Percentiles rank a stretch among this genome's conserved stretches.
Evolutionary conservation across 2,888 invertebrate genomes (phyloP).

Genomic region (Andrena dorsata): DNA sequence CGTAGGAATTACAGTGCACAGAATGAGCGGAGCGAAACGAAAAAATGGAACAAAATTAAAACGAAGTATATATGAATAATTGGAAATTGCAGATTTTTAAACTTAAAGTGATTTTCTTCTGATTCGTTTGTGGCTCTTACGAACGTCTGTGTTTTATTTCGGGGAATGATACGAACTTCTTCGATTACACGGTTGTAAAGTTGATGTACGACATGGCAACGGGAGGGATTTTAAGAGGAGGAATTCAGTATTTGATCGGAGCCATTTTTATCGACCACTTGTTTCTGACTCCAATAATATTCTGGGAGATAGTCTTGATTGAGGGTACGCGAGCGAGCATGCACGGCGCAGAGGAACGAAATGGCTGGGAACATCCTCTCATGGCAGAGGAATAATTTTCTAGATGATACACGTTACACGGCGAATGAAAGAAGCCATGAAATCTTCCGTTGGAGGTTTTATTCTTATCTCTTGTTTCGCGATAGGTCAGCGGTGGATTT

Average conservation of each 20-base stretch:
- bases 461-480: constrained; percentile 8
- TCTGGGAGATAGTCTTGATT: constrained; percentile 6
- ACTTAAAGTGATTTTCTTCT: neutral
- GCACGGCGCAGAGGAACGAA: neutral
- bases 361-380: neutral
- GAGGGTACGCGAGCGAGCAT: neutral
- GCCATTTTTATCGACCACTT: constrained; percentile 35
- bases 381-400: constrained; percentile 13
- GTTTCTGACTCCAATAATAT: constrained; percentile 10
- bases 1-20: neutral
- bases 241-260: constrained; percentile 21
- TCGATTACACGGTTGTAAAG: neutral
- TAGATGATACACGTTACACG: neutral
- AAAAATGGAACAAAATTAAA: neutral
- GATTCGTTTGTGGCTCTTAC: neutral
- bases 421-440: neutral
- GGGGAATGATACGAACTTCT: neutral
- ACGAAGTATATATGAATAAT: neutral
- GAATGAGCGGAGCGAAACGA: neutral
- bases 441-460: constrained; percentile 6
- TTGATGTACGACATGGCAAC: neutral
- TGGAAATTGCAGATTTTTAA: too few species aligned
- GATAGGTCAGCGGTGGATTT: neutral
- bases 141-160: neutral
- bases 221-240: neutral